Base-by-base conservation (phyloP, 2,888 invertebrate species). In the Xanthorhoe spadicearia region DNA sequence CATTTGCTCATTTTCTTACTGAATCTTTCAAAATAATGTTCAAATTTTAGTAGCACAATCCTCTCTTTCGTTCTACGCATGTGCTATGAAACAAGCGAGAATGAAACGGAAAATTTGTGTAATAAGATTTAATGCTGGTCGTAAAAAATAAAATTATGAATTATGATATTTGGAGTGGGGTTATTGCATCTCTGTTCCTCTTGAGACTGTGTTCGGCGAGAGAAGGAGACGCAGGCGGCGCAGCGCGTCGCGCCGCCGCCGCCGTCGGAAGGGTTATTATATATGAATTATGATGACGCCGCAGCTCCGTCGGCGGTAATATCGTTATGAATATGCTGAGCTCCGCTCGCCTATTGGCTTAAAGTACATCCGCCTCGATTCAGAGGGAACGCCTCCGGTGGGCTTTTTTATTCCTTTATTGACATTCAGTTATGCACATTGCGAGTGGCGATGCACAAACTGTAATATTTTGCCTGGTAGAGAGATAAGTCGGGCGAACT, bases 201-300 rank as follows among this genome's bases (percentile, higher is more conserved):
- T 74, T 74, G 70, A 74, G 77, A 73, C 72, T 72, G 58, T 55
- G 46, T 68, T 70, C 70, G 74, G 81, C 56, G 87, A 74, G 82
- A 71, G 90, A 89, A 86, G 75, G 92, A 90, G 90, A 86, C 80
- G 88, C 83, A 88, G 84, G 86, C 87, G 86, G 83, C 83, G 84
- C 85, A 80, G 79, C 81, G 87, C 86, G 84, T 77, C 83, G 86
- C 83, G 83, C 76, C 81, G 82, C 74, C 83, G 83, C 76, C 81
- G 82, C 74, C 87, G 86, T 87, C 87, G 86, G 89, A 93, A 92
- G 93, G 93, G 93, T 93, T 93, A 93, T 93, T 93, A 93, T 93
- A 80, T 93, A 93, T 93, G 93, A 93, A 90, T 93, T 93, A 93
- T 93, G 93, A 93, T 87, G 92, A 90, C 89, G 89, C 87, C 87